phyloP scores from a whole-genome alignment of 2,113 vertebrate species.

The Etheostoma spectabile region DNA sequence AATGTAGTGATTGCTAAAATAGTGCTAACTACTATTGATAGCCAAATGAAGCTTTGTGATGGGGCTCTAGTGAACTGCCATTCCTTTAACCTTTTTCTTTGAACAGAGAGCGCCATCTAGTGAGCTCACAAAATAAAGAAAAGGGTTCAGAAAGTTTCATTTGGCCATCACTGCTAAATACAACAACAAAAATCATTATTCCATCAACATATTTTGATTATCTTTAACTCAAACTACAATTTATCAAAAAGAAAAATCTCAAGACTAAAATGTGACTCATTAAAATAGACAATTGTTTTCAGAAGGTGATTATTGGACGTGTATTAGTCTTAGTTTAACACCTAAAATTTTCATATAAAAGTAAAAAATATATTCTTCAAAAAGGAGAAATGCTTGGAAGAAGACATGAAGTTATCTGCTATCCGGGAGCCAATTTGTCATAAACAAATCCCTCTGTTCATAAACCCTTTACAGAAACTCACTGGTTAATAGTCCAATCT shows the following conservation, averaged over 20 bases:
- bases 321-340: background rate
- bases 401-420: background rate
- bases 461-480: background rate
- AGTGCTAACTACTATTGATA: background rate
- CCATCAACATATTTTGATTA: background rate
- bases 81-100: too few species aligned
- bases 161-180: too few species aligned
- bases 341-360: constrained; percentile 16
- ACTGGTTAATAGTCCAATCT: background rate
- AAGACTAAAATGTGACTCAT: background rate
- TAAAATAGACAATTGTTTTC: background rate
- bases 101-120: too few species aligned
- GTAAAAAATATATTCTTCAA: background rate
- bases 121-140: too few species aligned
- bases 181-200: background rate
- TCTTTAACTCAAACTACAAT: background rate
- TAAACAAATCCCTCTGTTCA: background rate
- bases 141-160: too few species aligned
- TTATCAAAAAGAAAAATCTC: background rate
- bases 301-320: background rate
- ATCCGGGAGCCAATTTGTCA: too few species aligned
- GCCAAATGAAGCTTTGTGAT: too few species aligned
- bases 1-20: background rate
- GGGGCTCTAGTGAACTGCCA: too few species aligned
- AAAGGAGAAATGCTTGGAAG: background rate